A percentile compares a stretch with the other conserved stretches of the same genome.
These are phyloP conservation scores for Aplidium turbinatum DNA, from an alignment of 23 tunicate species.

Conservation along the genomic window DNA sequence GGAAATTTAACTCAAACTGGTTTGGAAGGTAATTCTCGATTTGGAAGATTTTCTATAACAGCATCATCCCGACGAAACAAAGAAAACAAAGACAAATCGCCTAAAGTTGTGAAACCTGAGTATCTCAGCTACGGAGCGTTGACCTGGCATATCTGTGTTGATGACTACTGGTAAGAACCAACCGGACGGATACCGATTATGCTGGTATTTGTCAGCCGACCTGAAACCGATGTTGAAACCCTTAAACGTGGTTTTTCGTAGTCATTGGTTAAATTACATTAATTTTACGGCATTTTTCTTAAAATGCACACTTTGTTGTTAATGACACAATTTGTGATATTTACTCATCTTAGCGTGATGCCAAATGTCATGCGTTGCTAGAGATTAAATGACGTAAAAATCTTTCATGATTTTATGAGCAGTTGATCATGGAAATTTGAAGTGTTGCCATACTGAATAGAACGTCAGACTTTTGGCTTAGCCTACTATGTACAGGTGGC, in stretches of 20 bases:
- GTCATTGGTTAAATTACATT: no score
- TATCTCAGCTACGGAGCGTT: slow-evolving; percentile 63
- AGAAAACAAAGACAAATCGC: slow-evolving; percentile 70
- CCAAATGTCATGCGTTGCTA: neutral
- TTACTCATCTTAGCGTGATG: neutral
- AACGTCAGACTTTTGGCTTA: no score
- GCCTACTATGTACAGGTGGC: no score
- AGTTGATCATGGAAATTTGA: no score
- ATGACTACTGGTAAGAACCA: slow-evolving; percentile 69
- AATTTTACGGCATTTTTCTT: no score
- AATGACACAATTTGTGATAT: neutral
- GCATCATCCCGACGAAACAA: slow-evolving; percentile 67
- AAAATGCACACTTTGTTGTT: neutral
- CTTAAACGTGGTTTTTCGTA: neutral
- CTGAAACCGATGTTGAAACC: neutral
- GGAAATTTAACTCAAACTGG: slow-evolving; percentile 55
- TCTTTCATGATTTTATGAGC: no score
- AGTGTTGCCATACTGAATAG: no score
- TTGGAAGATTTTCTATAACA: slow-evolving; percentile 57
- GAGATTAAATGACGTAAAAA: no score
- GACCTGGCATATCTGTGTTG: slow-evolving; percentile 65
- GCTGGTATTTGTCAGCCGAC: no score
- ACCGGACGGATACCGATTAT: no score
- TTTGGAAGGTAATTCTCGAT: slow-evolving; percentile 49
- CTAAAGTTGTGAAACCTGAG: slow-evolving; percentile 46